These are phyloP conservation scores for Dyspetes luteomarginatus DNA, from an alignment of 2,888 invertebrate genomes.

Conservation along the genomic window DNA sequence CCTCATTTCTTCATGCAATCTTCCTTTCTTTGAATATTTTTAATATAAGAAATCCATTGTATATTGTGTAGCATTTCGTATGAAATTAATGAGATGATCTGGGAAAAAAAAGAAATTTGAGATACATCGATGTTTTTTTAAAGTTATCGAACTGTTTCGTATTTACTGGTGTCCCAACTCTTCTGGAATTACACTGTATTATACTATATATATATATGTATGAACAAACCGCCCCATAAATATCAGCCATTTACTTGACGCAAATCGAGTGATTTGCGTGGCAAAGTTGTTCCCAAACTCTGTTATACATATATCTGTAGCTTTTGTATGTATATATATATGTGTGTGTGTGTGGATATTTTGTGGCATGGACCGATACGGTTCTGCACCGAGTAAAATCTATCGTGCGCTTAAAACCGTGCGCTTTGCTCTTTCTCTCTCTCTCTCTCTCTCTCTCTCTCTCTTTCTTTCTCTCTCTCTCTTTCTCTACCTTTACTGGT, in stretches of 20 bases:
- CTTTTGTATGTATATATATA: conserved; percentile 20
- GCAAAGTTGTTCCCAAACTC: conserved; percentile 65
- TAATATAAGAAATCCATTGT: conserved; percentile 21
- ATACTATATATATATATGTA: too few relatives aligned
- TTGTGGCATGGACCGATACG: conserved; percentile 34
- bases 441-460: background rate
- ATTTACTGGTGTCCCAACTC: too few relatives aligned
- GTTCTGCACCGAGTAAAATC: conserved; percentile 54
- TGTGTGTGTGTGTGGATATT: conserved; percentile 16
- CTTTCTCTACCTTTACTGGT: conserved; percentile 17
- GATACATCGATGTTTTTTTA: too few relatives aligned
- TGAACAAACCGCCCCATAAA: conserved; percentile 41
- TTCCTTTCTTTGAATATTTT: conserved; percentile 16
- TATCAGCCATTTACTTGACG: conserved; percentile 63
- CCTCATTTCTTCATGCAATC: conserved; percentile 16
- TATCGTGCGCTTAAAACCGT: conserved; percentile 60
- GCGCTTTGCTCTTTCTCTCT: conserved; percentile 36
- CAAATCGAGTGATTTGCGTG: conserved; percentile 68
- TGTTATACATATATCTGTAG: conserved; percentile 31
- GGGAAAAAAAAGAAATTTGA: too few relatives aligned
- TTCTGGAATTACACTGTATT: conserved; percentile 11
- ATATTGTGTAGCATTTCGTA: conserved; percentile 13
- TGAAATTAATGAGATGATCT: too few relatives aligned
- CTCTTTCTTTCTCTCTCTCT: conserved; percentile 7
- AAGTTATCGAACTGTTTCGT: too few relatives aligned